phyloP scores from a whole-genome alignment of 1,140 invertebrate genomes.

The Diabrotica undecimpunctata region DNA sequence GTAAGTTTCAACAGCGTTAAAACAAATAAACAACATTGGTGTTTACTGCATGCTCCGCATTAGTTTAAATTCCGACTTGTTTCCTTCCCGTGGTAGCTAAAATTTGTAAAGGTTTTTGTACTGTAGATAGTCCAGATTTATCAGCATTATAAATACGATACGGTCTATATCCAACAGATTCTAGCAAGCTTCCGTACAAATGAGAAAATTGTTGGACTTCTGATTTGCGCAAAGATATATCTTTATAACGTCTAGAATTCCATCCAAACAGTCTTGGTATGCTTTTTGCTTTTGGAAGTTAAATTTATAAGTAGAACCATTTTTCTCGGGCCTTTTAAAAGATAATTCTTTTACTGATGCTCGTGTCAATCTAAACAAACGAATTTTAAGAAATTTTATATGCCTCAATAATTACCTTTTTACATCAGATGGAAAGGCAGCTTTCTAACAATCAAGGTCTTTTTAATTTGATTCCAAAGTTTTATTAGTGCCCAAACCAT shows the following conservation, averaged over 20 bases:
- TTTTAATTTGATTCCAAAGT: too few species aligned
- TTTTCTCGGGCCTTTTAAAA: slow-evolving; percentile 11
- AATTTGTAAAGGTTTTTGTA: slow-evolving; percentile 41
- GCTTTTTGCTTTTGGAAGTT: slow-evolving; percentile 18
- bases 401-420: background rate
- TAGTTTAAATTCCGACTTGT: slow-evolving; percentile 37
- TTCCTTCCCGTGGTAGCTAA: slow-evolving; percentile 39
- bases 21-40: slow-evolving; percentile 40
- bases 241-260: slow-evolving; percentile 41
- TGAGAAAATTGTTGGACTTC: slow-evolving; percentile 25
- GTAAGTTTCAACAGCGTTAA: slow-evolving; percentile 39
- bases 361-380: slow-evolving; percentile 7
- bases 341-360: slow-evolving; percentile 3
- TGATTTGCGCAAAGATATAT: slow-evolving; percentile 43
- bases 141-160: slow-evolving; percentile 39
- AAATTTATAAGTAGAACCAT: slow-evolving; percentile 7
- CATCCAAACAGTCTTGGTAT: background rate
- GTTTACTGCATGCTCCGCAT: slow-evolving; percentile 38
- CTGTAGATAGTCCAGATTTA: slow-evolving; percentile 37
- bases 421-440: background rate
- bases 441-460: background rate
- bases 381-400: slow-evolving; percentile 1
- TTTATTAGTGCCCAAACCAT: too few species aligned
- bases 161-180: slow-evolving; percentile 36
- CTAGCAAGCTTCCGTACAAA: slow-evolving; percentile 1